phyloP scores from a whole-genome alignment of 2,113 vertebrate species.

The Aramus guarauna region DNA sequence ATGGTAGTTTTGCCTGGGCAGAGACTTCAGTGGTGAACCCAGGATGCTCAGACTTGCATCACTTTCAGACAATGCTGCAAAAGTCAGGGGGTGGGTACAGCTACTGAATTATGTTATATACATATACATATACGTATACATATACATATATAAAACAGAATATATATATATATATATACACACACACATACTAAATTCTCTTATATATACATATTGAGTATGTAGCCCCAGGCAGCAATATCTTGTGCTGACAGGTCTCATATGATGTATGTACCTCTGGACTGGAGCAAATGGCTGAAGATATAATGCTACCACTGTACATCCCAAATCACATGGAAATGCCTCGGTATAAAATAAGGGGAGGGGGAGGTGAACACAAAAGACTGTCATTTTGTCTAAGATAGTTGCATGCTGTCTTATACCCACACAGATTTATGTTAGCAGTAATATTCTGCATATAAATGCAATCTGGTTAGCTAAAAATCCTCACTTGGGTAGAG shows the following conservation, averaged over 20 bases:
- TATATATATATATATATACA: too few relatives aligned
- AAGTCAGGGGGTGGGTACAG: neutral
- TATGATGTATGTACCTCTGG: neutral
- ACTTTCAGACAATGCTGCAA: neutral
- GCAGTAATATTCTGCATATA: neutral
- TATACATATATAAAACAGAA: too few relatives aligned
- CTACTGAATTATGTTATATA: neutral
- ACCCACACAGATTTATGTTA: neutral
- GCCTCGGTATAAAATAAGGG: neutral
- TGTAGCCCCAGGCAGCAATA: neutral
- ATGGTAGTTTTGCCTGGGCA: neutral
- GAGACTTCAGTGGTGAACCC: neutral
- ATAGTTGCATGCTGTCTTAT: neutral
- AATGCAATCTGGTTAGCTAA: neutral
- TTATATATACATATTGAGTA: neutral
- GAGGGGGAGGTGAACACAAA: fast-evolving
- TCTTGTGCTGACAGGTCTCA: neutral
- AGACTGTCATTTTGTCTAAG: neutral
- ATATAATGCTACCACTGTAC: neutral
- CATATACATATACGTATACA: too few relatives aligned
- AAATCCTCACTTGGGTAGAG: neutral
- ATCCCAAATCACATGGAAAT: neutral
- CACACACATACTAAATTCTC: neutral
- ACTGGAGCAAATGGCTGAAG: neutral
- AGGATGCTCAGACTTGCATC: neutral